A percentile compares a stretch with the other conserved stretches of the same genome.
Conservation (phyloP, 2,113 vertebrate species). For the Labeo rohita region DNA sequence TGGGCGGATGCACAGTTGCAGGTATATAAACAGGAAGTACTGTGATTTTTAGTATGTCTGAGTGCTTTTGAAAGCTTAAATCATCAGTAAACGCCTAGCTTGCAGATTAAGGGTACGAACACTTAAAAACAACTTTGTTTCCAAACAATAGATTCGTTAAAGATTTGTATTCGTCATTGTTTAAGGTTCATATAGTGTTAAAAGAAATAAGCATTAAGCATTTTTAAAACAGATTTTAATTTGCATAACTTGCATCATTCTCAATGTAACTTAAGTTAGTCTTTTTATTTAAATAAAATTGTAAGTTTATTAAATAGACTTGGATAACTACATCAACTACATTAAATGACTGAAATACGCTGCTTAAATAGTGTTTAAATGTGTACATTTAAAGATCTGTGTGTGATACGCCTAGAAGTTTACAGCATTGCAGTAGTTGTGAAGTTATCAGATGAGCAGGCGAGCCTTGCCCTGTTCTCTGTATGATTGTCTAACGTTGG, state of each 20-base stretch:
- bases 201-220: too few relatives aligned
- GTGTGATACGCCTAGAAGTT: background rate
- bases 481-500: background rate
- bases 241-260: background rate
- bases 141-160: background rate
- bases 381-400: background rate
- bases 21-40: background rate
- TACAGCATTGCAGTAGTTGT: slow-evolving; percentile 1
- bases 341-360: background rate
- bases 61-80: background rate
- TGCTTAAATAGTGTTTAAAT: background rate
- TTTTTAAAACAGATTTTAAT: background rate
- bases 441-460: background rate
- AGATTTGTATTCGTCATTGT: background rate
- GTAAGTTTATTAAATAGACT: background rate
- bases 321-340: background rate
- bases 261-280: background rate
- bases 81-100: background rate
- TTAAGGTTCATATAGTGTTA: background rate
- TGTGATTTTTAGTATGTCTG: background rate
- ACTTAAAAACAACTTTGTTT: background rate
- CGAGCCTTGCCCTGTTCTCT: background rate
- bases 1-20: background rate
- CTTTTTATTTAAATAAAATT: background rate
- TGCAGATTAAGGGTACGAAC: background rate